A percentile compares a stretch with the other conserved stretches of the same genome.
These are phyloP conservation scores for Myopa testacea DNA, from an alignment of 2,888 invertebrate genomes.

Conservation along the genomic window DNA sequence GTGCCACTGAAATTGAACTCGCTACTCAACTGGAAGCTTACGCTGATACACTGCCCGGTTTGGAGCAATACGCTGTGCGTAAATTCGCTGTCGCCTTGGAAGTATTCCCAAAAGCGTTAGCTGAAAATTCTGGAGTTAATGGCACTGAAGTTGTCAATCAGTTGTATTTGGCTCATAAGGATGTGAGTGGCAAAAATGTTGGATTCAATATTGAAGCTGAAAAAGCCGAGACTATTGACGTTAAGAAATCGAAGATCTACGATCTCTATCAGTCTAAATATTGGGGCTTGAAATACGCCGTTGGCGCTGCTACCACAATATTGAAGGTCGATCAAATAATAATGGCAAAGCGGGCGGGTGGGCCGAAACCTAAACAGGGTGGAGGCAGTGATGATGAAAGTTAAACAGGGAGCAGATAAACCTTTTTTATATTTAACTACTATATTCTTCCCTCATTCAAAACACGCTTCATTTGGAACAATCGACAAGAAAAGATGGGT, in stretches of 20 bases:
- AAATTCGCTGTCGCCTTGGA: conserved; percentile 93
- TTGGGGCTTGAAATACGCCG: conserved; percentile 97
- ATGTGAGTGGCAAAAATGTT: conserved; percentile 77
- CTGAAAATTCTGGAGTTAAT: conserved; percentile 94
- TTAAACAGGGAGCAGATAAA: conserved; percentile 60
- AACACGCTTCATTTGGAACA: neutral
- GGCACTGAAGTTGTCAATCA: conserved; percentile 88
- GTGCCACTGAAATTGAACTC: conserved; percentile 94
- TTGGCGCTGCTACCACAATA: conserved; percentile 91
- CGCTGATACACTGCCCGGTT: conserved; percentile 91
- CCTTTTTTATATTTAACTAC: conserved; percentile 15
- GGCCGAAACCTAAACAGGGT: conserved; percentile 85
- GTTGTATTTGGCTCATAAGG: conserved; percentile 92
- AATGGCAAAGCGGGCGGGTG: conserved; percentile 97
- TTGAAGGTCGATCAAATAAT: conserved; percentile 97
- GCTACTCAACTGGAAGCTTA: conserved; percentile 87
- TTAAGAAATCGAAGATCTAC: conserved; percentile 80
- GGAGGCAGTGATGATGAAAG: conserved; percentile 81
- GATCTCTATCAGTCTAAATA: conserved; percentile 88
- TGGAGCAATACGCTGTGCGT: conserved; percentile 96
- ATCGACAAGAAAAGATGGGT: too few species aligned
- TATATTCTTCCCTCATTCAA: conserved; percentile 10
- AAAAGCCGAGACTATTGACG: conserved; percentile 78
- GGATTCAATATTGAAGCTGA: conserved; percentile 92
- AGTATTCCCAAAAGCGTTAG: conserved; percentile 89